These are phyloP conservation scores for Rissa tridactyla DNA, from an alignment of 2,113 vertebrate species.

Conservation along the genomic window DNA sequence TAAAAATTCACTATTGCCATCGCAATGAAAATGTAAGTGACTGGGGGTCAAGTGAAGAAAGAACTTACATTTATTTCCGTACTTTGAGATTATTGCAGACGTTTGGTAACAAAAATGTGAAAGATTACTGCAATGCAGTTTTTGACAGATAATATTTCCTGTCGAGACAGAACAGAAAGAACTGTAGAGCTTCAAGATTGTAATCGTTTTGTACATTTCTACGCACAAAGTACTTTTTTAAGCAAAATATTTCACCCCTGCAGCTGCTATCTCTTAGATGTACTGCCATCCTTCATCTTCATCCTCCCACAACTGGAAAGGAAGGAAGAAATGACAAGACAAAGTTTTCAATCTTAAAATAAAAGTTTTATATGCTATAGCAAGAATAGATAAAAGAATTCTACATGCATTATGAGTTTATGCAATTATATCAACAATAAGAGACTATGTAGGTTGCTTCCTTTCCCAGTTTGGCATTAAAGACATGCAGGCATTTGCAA, in stretches of 20 bases:
- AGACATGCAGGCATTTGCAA: not conserved
- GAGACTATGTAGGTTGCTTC: not conserved
- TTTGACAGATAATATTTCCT: slow-evolving; percentile 43
- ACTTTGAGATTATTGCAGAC: not conserved
- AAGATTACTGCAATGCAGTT: slow-evolving; percentile 22
- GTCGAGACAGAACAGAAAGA: slow-evolving; percentile 37
- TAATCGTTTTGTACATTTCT: slow-evolving; percentile 11
- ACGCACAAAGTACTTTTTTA: slow-evolving; percentile 31
- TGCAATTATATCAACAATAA: not conserved
- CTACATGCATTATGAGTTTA: not conserved
- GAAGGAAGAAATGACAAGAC: slow-evolving; percentile 26
- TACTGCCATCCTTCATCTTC: slow-evolving; percentile 48
- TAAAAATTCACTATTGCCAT: not conserved
- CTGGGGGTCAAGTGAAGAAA: not conserved
- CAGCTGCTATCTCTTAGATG: slow-evolving; percentile 44
- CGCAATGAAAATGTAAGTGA: not conserved
- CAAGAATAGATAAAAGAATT: not conserved
- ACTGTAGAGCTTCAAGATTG: slow-evolving; percentile 25
- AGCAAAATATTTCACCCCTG: slow-evolving; percentile 64
- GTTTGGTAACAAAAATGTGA: not conserved
- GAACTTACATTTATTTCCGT: slow-evolving; percentile 7
- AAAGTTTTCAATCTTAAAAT: slow-evolving; percentile 2
- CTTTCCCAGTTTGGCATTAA: not conserved
- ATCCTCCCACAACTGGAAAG: slow-evolving; percentile 19
- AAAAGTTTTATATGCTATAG: not conserved